Percentiles rank a stretch among this genome's conserved stretches.
Evolutionary conservation across 2,888 invertebrate species (phyloP).

Genomic region (Noctua janthina): DNA sequence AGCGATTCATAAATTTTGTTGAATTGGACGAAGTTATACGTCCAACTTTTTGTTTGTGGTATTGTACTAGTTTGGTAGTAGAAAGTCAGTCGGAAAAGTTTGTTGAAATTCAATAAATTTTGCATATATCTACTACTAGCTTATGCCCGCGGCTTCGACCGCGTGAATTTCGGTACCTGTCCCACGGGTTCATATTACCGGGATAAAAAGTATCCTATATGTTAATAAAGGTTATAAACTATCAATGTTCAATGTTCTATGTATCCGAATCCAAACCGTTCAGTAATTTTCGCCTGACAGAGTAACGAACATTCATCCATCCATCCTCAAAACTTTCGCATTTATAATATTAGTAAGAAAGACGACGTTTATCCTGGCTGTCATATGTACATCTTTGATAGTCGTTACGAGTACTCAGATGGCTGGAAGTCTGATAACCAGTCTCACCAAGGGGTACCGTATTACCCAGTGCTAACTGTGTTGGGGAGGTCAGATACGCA

Average conservation of each 20-base stretch:
- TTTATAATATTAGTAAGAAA: no score
- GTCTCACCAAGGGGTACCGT: not conserved
- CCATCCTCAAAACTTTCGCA: no score
- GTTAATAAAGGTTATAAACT: no score
- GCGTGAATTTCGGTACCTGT: no score
- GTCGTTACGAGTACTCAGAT: not conserved
- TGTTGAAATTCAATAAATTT: not conserved
- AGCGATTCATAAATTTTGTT: constrained; percentile 9
- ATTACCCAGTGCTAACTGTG: not conserved
- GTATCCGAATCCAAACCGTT: no score
- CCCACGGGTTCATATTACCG: no score
- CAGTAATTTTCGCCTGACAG: no score
- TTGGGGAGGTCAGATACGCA: not conserved
- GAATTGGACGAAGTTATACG: not conserved
- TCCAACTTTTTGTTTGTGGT: not conserved
- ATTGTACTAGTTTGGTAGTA: not conserved
- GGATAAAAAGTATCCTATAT: no score
- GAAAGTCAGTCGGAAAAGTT: not conserved
- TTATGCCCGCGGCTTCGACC: no score
- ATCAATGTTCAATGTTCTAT: no score
- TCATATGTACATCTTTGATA: not conserved
- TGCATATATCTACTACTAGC: not conserved
- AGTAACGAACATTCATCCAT: no score
- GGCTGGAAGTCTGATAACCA: not conserved
- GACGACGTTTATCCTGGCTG: not conserved